Evolutionary conservation across 2,113 vertebrate genomes (phyloP), one percentile per base, ranked within the genome.

Genomic region (Campylomormyrus numenius): DNA sequence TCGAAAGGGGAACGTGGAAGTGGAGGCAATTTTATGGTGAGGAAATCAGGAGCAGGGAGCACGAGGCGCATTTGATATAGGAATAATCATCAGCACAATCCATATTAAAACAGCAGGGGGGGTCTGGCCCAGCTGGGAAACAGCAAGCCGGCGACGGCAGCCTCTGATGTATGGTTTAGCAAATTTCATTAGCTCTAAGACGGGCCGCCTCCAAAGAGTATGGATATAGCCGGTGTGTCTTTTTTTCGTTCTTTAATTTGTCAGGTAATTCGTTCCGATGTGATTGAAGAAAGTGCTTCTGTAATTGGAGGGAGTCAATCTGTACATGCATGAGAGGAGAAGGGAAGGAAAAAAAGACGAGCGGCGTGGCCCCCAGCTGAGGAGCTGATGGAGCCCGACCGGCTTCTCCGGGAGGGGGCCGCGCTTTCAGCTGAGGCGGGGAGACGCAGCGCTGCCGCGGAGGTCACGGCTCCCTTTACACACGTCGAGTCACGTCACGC

Each of bases 271-370:
- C 92, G 93, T 94, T 94, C 93, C 92, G 88, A 93, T 92, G 93
- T 95, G 93, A 94, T 94, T 95, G 94, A 95, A 93, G 94, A 95
- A 95, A 94, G 91, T 53, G 92, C 91, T 93, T 90, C 89, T 94
- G 93, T 94, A 94, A 95, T 94, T 95, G 93, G 93, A 93, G 93
- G 94, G 93, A 95, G 95, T 95, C 93, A 94, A 92, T 94, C 93
- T 94, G 93, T 13, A 90, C 91, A 86, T 80, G 91, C 83, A 10
- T 27, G 70, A 53, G 42, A 48, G 56, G 48, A 42, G 48, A 39
- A 24, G 80, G 53, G 15, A 56, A 42, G 27, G 3, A 80, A 42
- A 80, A 15, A 17, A 80, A 80, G 35, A 35, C 70, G 3, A 39
- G 74, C 3, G 27, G 27, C 3, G n/a, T 87, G n/a, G n/a, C 49